phyloP scores from a whole-genome alignment of 2,888 invertebrate genomes.

The Branchellion lobata region DNA sequence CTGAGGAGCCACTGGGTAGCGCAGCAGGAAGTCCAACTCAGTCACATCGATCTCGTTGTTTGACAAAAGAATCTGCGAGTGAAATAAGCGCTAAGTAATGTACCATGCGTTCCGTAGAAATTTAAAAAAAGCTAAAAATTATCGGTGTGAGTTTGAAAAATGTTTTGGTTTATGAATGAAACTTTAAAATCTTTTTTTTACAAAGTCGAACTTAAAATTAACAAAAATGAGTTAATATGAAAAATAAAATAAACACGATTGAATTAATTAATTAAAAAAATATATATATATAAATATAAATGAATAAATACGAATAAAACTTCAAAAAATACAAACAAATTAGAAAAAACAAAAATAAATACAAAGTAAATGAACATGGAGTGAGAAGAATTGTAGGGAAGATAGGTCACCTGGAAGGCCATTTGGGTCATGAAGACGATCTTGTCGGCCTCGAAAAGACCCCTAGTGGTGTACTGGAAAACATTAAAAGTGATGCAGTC shows the following conservation, averaged over 20 bases:
- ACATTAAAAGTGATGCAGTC: constrained; percentile 92
- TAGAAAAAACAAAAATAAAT: too few species aligned
- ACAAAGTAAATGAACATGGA: too few species aligned
- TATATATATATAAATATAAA: too few species aligned
- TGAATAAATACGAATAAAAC: too few species aligned
- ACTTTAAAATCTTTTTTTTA: not conserved
- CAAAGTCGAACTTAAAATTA: constrained; percentile 35
- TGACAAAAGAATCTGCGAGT: constrained; percentile 76
- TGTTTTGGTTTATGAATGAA: not conserved
- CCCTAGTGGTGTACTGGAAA: constrained; percentile 88
- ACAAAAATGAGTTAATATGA: not conserved
- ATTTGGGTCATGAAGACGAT: constrained; percentile 92
- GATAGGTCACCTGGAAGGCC: constrained; percentile 91
- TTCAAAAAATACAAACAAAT: too few species aligned
- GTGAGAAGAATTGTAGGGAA: too few species aligned
- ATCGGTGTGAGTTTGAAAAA: not conserved
- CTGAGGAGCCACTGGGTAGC: constrained; percentile 87
- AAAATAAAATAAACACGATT: too few species aligned
- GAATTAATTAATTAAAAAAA: too few species aligned
- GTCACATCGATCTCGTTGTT: constrained; percentile 79
- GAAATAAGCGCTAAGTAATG: constrained; percentile 25
- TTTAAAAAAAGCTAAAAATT: not conserved
- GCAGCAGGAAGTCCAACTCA: constrained; percentile 86
- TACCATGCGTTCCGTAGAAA: not conserved
- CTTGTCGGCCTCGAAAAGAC: constrained; percentile 93